These are phyloP conservation scores for Cheilosia scutellata DNA, from an alignment of 2,888 invertebrate species.

Conservation along the genomic window DNA sequence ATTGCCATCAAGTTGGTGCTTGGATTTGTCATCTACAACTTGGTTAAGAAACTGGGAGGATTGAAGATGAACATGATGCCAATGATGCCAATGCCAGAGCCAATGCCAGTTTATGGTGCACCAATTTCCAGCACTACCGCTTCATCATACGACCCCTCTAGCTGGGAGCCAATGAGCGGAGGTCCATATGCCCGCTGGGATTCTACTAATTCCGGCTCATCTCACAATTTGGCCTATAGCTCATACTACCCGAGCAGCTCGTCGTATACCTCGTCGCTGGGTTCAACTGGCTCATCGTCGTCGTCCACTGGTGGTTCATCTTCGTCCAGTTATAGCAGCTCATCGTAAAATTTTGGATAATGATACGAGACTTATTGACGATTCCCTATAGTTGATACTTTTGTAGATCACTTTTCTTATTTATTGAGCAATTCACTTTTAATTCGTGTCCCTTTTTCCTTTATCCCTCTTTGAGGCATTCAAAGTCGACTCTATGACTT, in stretches of 20 bases:
- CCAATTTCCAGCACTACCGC: conserved; percentile 87
- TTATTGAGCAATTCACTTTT: conserved; percentile 32
- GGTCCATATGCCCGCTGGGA: conserved; percentile 93
- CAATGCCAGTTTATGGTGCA: conserved; percentile 88
- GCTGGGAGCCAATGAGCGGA: conserved; percentile 89
- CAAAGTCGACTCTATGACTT: conserved; percentile 6
- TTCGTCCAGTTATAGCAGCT: conserved; percentile 77
- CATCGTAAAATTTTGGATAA: conserved; percentile 37
- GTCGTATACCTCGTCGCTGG: conserved; percentile 85
- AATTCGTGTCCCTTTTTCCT: conserved; percentile 4
- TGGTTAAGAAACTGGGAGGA: conserved; percentile 91
- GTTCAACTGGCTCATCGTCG: conserved; percentile 79
- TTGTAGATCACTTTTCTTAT: conserved; percentile 20
- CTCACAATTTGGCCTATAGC: conserved; percentile 88
- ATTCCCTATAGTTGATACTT: conserved; percentile 1
- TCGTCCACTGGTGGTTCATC: conserved; percentile 80
- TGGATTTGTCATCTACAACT: conserved; percentile 91
- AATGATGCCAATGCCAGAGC: conserved; percentile 85
- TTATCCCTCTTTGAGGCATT: background rate
- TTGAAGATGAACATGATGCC: conserved; percentile 90
- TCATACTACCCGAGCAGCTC: conserved; percentile 89
- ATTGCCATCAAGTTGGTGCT: conserved; percentile 92
- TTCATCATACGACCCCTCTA: conserved; percentile 88
- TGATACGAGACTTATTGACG: conserved; percentile 10
- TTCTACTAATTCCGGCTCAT: conserved; percentile 83